phyloP scores from a whole-genome alignment of 2,113 vertebrate species.

The Oxyura jamaicensis region DNA sequence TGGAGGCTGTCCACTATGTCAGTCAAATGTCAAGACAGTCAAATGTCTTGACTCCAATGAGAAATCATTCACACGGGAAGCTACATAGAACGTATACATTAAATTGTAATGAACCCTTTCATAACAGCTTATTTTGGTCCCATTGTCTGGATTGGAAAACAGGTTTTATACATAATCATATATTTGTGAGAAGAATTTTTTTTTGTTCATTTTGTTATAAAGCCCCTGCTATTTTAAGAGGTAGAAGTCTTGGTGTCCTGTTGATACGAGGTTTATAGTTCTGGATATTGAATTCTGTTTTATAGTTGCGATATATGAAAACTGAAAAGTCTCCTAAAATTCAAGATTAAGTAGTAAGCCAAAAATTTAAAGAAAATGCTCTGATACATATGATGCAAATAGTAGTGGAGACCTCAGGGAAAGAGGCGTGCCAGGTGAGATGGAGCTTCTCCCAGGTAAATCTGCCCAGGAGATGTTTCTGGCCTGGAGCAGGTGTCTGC shows the following conservation, averaged over 20 bases:
- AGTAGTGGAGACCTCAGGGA: background rate
- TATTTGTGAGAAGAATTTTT: background rate
- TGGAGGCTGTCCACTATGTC: background rate
- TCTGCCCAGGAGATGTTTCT: background rate
- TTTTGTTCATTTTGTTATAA: background rate
- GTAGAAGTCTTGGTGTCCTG: background rate
- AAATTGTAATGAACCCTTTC: background rate
- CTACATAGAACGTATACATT: background rate
- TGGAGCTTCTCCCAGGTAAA: background rate
- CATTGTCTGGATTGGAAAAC: background rate
- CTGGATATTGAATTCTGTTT: background rate
- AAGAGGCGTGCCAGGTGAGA: background rate
- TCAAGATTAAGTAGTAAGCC: background rate
- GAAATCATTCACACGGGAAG: background rate
- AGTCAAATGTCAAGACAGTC: too few species aligned
- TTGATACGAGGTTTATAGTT: background rate
- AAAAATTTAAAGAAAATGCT: background rate
- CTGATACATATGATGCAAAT: background rate
- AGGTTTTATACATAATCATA: background rate
- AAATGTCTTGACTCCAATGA: fast-evolving
- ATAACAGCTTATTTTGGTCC: background rate
- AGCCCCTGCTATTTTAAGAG: background rate
- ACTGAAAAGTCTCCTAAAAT: background rate
- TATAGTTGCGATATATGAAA: background rate
- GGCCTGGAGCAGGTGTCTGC: background rate